phyloP scores from a whole-genome alignment of 2,797 vertebrate genomes.

The Philypnodon macrostomus region DNA sequence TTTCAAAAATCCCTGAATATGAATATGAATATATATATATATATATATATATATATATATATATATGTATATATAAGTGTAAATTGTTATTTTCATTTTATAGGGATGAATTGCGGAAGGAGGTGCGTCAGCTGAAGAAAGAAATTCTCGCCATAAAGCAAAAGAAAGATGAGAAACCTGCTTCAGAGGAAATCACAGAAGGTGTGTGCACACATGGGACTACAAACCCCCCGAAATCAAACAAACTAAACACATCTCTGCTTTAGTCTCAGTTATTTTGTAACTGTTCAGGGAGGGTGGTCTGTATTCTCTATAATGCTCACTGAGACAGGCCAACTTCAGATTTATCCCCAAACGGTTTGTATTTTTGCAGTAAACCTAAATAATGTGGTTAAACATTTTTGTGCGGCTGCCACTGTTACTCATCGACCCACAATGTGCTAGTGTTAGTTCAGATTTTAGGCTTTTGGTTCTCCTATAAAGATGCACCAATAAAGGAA shows the following conservation, averaged over 20 bases:
- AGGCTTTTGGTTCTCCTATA: slow-evolving; percentile 29
- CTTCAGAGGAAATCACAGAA: slow-evolving; percentile 72
- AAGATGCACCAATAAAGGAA: no score
- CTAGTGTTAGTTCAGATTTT: slow-evolving; percentile 49
- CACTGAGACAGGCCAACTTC: no score
- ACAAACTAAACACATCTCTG: background rate
- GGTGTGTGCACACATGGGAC: slow-evolving; percentile 69
- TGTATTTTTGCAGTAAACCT: slow-evolving; percentile 60
- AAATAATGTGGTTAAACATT: slow-evolving; percentile 50
- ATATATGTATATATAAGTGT: no score
- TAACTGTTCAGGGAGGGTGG: no score
- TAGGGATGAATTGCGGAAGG: slow-evolving; percentile 93
- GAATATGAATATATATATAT: no score
- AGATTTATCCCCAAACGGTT: no score
- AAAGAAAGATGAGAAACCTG: slow-evolving; percentile 81
- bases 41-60: no score
- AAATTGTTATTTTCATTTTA: slow-evolving; percentile 25
- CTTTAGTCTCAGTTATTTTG: background rate
- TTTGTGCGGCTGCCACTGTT: slow-evolving; percentile 40
- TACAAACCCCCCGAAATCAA: background rate
- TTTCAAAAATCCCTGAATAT: no score
- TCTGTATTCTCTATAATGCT: no score
- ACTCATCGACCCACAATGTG: slow-evolving; percentile 27
- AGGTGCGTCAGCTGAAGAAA: slow-evolving; percentile 89
- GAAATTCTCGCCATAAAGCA: slow-evolving; percentile 92